Evolutionary conservation across 92 coral and sea anemone species (phyloP), one percentile per base, ranked within the genome.

Genomic region (Muricea muricata): DNA sequence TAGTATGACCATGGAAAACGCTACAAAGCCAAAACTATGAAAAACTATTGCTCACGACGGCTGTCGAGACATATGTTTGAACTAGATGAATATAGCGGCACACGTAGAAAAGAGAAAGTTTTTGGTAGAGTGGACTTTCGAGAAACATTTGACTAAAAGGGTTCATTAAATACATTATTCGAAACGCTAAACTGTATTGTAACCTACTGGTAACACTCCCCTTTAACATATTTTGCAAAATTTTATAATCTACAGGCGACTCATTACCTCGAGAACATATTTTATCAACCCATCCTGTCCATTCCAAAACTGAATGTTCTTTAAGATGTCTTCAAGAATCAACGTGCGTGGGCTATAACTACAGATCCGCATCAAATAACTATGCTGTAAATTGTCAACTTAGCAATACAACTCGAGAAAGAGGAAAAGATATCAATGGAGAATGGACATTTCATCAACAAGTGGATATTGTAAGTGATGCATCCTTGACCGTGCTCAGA

Each of bases 241-340:
- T 13, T 9, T n/a, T n/a, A n/a, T n/a, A n/a, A n/a, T n/a, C n/a
- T n/a, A n/a, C 26, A 63, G 70, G 70, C 14, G 39, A 17, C 17
- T 12, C 39, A 28, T 28, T 63, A 28, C 1, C 37, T 0, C n/a
- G 11, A 4, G 70, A 63, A 12, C 18, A 30, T 63, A 6, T 63
- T 26, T 28, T 63, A 28, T 63, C 70, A 18, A 25, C 5, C 15
- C 35, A 63, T 63, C 0, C 37, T 63, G 70, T 63, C 37, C 35
- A 63, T 8, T 63, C 70, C 35, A 13, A 63, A 25, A 25, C 30
- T 63, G 37, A 63, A 63, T 63, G 35, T 63, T 28, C 70, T 39
- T 63, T 63, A 17, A 63, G 30, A 63, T 63, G 70, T 28, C 70
- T 63, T 63, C 37, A 63, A 63, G n/a, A 63, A 63, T 15, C 18